A percentile compares a stretch with the other conserved stretches of the same genome.
phyloP scores from a whole-genome alignment of 2,113 vertebrate genomes.

The Seriola aureovittata region DNA sequence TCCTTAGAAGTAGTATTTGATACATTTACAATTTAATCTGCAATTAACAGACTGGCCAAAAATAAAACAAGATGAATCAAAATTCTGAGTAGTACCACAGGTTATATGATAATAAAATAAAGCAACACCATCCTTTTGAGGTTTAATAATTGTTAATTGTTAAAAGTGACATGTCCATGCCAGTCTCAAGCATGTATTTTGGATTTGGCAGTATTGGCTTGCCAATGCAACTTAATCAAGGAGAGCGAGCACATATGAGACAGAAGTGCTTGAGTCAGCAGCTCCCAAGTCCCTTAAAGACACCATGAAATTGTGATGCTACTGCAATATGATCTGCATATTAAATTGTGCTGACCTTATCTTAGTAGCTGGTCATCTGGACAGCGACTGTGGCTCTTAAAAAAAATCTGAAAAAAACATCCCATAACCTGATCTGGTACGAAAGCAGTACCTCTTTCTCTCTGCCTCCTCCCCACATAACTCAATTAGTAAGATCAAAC shows the following conservation, averaged over 20 bases:
- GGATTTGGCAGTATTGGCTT: conserved; percentile 43
- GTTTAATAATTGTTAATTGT: conserved; percentile 37
- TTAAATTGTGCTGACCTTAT: conserved; percentile 75
- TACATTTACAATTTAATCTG: neutral
- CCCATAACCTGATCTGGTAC: conserved; percentile 33
- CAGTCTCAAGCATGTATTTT: conserved; percentile 46
- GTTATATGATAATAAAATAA: conserved; percentile 14
- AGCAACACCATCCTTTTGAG: neutral
- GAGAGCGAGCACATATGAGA: conserved; percentile 58
- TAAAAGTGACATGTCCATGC: conserved; percentile 36
- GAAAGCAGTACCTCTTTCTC: conserved; percentile 4
- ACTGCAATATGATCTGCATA: conserved; percentile 78
- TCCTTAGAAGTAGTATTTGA: neutral
- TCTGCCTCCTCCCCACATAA: conserved; percentile 32
- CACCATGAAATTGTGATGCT: conserved; percentile 70
- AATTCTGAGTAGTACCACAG: neutral
- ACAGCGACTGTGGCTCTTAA: conserved; percentile 27
- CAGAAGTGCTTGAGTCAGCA: conserved; percentile 77
- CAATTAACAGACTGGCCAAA: neutral
- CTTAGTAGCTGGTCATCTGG: conserved; percentile 61
- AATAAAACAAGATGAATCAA: conserved; percentile 7
- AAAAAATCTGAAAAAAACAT: conserved; percentile 35
- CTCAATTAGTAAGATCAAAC: conserved; percentile 14
- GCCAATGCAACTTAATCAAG: conserved; percentile 61
- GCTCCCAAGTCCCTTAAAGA: conserved; percentile 69